Evolutionary conservation across 2,888 invertebrate genomes (phyloP), one percentile per base, ranked within the genome.

Genomic region (Tachina grossa): DNA sequence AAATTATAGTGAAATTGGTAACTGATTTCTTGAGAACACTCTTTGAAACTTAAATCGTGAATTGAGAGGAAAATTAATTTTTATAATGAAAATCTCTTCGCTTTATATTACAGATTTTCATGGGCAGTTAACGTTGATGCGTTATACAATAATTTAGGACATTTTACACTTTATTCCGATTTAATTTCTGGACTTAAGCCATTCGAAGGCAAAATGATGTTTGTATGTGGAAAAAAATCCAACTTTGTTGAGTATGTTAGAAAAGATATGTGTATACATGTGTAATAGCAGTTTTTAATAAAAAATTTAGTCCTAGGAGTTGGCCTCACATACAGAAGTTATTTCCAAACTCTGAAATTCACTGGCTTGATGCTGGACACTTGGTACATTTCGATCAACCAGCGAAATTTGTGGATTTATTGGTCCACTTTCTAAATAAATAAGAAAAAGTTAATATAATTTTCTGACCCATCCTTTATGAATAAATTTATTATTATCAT

Each of bases 341-440:
- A 6, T 97, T 97, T 90, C 96, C 97, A 0, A 93, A 93, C 3
- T 95, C 95, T 1, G 87, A 87, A 45, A 77, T 92, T 2, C 87
- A 89, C 85, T 93, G 91, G 91, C 92, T 88, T 69, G 96, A 96
- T 51, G 97, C 98, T 9, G 97, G 98, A 0, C 99, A 99, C 92
- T 97, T 98, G 97, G 95, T 98, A 0, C 99, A 99, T 91, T 96
- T 97, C 87, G 98, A 99, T 86, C 96, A 98, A 91, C 98, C 98
- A 1, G 86, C 87, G 0, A 89, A 92, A 45, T 94, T 94, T 88
- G 86, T 93, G 9, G 88, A 91, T 1, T 81, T 93, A 14, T 90
- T 93, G 0, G 92, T 93, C 1, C 85, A 91, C 0, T 94, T 94
- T 83, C 87, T 94, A 87, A 89, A 89, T 19, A 79, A 74, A 61